phyloP scores from a whole-genome alignment of 2,888 invertebrate genomes.

The Buathra laborator region DNA sequence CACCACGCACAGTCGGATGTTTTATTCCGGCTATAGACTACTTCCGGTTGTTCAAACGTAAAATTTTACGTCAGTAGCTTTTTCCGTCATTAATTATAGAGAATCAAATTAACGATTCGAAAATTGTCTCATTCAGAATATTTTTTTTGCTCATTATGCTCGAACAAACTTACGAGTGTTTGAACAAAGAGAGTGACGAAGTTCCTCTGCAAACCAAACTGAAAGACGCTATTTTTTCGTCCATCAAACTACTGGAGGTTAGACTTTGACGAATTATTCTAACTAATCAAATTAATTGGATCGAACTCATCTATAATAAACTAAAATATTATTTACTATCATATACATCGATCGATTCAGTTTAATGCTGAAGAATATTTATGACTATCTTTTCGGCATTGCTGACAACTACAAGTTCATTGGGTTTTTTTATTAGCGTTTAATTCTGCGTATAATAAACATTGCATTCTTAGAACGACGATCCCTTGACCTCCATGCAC shows the following conservation, averaged over 20 bases:
- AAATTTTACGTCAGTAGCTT: constrained; percentile 32
- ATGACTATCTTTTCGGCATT: background rate
- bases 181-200: constrained; percentile 51
- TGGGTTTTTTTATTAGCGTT: background rate
- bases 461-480: constrained; percentile 55
- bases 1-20: constrained; percentile 52
- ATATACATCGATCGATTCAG: background rate
- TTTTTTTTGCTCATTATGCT: constrained; percentile 57
- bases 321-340: background rate
- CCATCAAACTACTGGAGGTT: constrained; percentile 62
- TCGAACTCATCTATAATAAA: background rate
- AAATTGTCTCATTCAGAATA: background rate
- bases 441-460: background rate
- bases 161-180: constrained; percentile 62
- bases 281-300: background rate
- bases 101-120: background rate
- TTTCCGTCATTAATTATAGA: background rate
- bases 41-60: constrained; percentile 60
- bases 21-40: constrained; percentile 50
- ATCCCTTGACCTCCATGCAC: constrained; percentile 67
- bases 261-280: background rate
- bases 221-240: constrained; percentile 67
- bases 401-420: background rate
- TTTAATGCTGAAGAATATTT: background rate
- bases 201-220: constrained; percentile 63